A percentile compares a stretch with the other conserved stretches of the same genome.
phyloP scores from a whole-genome alignment of 2,888 invertebrate genomes.

The Drosophila mayaguana region DNA sequence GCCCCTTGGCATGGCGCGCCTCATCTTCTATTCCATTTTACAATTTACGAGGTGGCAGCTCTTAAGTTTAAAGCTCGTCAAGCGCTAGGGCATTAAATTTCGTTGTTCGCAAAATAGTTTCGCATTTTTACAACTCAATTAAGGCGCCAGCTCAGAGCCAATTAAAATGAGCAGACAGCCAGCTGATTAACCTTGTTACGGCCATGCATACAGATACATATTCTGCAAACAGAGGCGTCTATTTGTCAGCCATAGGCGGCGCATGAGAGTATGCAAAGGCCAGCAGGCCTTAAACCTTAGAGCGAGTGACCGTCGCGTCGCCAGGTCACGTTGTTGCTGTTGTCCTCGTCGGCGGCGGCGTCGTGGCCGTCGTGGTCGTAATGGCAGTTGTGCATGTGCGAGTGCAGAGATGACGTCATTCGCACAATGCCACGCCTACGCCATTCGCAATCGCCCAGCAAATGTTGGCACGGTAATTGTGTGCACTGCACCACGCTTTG shows the following conservation, averaged over 20 bases:
- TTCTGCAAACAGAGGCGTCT: constrained; percentile 23
- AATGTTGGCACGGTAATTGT: constrained; percentile 79
- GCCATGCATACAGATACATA: constrained; percentile 11
- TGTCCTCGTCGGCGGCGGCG: constrained; percentile 24
- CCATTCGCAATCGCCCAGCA: constrained; percentile 56
- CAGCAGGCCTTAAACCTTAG: constrained; percentile 46
- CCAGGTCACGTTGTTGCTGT: constrained; percentile 65
- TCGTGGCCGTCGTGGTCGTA: constrained; percentile 52
- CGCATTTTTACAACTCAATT: constrained; percentile 68
- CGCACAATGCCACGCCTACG: constrained; percentile 60
- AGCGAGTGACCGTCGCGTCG: constrained; percentile 70
- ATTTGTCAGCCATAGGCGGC: constrained; percentile 51
- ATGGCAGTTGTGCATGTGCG: constrained; percentile 64
- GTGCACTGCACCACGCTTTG: constrained; percentile 74
- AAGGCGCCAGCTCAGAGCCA: constrained; percentile 66
- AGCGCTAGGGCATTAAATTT: constrained; percentile 59
- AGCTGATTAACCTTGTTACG: constrained; percentile 75
- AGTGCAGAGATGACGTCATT: constrained; percentile 78
- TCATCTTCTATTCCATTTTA: constrained; percentile 72
- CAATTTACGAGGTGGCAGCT: constrained; percentile 59
- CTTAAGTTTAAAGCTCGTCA: constrained; percentile 75
- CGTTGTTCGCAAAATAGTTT: constrained; percentile 63
- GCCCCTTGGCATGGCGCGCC: constrained; percentile 24
- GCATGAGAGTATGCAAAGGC: constrained; percentile 53
- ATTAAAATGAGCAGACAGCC: constrained; percentile 74